A percentile compares a stretch with the other conserved stretches of the same genome.
phyloP scores from a whole-genome alignment of 2,113 vertebrate species.

The Mobula hypostoma region DNA sequence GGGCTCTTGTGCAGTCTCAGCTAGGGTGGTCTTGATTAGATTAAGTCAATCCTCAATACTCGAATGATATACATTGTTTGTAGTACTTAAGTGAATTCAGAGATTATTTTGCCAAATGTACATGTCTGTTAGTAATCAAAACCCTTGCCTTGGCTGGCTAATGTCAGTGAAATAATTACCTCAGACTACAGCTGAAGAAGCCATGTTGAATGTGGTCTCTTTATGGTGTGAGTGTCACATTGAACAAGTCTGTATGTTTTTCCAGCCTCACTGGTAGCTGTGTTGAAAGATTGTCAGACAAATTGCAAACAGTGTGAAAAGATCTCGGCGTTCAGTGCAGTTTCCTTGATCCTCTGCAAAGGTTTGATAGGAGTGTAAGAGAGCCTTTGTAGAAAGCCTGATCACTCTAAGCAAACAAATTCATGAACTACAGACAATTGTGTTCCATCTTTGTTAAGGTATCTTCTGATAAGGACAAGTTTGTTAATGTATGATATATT shows the following conservation, averaged over 20 bases:
- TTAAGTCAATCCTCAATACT: background rate
- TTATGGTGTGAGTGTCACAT: background rate
- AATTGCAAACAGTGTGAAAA: background rate
- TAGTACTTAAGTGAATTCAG: background rate
- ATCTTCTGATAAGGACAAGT: background rate
- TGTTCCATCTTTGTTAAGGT: background rate
- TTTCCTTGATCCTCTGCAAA: background rate
- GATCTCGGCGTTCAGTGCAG: background rate
- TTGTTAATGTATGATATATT: background rate
- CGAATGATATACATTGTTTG: background rate
- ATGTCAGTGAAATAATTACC: background rate
- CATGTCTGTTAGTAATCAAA: constrained; percentile 7
- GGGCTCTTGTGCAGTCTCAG: background rate
- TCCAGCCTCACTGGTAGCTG: background rate
- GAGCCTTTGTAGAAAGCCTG: background rate
- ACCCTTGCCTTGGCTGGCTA: background rate
- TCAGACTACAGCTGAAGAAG: background rate
- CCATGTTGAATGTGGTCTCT: background rate
- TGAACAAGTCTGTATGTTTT: background rate
- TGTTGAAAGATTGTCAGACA: background rate
- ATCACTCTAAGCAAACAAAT: background rate
- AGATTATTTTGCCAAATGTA: background rate
- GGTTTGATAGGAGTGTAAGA: background rate
- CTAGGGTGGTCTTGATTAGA: constrained; percentile 9
- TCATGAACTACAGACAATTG: background rate